These are phyloP conservation scores for Caiman crocodilus DNA, from an alignment of 2,797 vertebrate genomes.

Conservation along the genomic window DNA sequence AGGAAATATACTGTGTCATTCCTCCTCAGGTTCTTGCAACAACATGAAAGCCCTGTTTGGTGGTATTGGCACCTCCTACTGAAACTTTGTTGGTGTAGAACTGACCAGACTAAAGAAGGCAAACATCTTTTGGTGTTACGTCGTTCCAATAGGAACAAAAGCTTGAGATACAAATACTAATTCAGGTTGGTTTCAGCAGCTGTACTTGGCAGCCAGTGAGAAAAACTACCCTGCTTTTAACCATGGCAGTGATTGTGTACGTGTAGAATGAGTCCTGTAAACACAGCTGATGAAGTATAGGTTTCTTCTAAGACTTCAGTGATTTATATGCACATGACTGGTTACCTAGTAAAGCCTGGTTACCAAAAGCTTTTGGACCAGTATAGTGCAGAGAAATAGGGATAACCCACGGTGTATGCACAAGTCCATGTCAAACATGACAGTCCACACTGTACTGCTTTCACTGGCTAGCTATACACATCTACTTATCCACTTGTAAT, in stretches of 20 bases:
- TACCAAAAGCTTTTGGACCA: not conserved
- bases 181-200: conserved; percentile 22
- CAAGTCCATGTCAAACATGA: not conserved
- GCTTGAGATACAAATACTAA: not conserved
- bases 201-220: not conserved
- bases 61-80: conserved; percentile 40
- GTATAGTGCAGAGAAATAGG: not conserved
- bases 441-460: not conserved
- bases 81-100: not conserved
- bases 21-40: conserved; percentile 51
- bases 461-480: not conserved
- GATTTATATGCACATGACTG: not conserved
- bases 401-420: not conserved
- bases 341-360: too few relatives aligned
- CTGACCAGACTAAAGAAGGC: conserved; percentile 9
- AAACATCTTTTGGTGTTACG: conserved; percentile 56
- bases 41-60: conserved; percentile 47
- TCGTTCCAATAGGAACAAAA: conserved; percentile 28
- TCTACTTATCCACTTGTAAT: not conserved
- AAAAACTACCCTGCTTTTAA: not conserved
- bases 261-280: not conserved
- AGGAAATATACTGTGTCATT: conserved; percentile 66
- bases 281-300: not conserved
- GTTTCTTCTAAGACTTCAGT: not conserved
- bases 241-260: accelerated